A percentile compares a stretch with the other conserved stretches of the same genome.
Conservation (phyloP, 2,113 vertebrate genomes). For the Motacilla alba region DNA sequence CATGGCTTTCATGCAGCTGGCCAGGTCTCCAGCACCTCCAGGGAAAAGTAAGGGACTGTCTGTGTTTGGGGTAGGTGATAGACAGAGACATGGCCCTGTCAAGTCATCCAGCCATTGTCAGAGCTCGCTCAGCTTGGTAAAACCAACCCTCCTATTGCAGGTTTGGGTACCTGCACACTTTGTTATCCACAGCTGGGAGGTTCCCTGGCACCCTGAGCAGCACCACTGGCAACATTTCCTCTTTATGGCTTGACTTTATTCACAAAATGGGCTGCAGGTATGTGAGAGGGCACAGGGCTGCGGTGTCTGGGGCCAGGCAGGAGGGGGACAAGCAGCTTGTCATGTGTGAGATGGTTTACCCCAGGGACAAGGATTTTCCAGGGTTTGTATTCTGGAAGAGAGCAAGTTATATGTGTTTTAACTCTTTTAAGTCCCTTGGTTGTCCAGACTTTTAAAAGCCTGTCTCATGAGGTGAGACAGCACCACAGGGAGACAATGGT, state of each 20-base stretch:
- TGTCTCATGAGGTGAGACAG: background rate
- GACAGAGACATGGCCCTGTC: background rate
- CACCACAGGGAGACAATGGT: rapidly evolving
- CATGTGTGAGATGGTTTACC: background rate
- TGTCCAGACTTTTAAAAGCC: background rate
- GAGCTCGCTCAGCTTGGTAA: background rate
- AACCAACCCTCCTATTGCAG: background rate
- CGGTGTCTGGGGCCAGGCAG: background rate
- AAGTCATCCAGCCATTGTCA: background rate
- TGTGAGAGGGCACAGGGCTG: background rate
- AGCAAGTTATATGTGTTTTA: background rate
- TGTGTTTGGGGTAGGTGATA: background rate
- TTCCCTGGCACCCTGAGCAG: background rate
- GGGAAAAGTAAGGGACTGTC: background rate
- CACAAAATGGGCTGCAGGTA: background rate
- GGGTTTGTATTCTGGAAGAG: background rate
- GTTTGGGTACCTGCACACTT: background rate
- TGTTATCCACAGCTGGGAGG: background rate
- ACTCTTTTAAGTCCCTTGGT: background rate
- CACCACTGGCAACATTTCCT: background rate
- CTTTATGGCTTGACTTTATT: background rate
- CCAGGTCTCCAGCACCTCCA: background rate
- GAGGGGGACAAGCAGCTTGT: background rate
- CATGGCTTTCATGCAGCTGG: background rate
- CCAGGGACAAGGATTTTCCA: background rate